These are phyloP conservation scores for Lacerta bilineata DNA, from an alignment of 2,797 vertebrate genomes.

Conservation along the genomic window DNA sequence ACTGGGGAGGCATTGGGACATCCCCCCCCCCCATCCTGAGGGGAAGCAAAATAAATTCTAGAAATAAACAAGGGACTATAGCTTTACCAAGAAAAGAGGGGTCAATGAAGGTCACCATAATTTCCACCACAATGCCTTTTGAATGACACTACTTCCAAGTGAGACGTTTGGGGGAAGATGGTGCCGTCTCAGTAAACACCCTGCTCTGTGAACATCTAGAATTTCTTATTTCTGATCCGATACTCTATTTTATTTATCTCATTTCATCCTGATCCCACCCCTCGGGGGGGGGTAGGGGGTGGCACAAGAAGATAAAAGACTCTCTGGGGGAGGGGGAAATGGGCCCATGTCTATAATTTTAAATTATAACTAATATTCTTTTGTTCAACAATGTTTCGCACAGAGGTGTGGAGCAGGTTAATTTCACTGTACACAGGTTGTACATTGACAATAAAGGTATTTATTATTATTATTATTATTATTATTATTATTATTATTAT, in stretches of 20 bases:
- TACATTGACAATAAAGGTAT: too few relatives aligned
- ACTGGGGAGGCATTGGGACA: neutral
- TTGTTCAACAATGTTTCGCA: slow-evolving; percentile 36
- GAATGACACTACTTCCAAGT: neutral
- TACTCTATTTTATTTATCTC: neutral
- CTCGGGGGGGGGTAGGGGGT: too few relatives aligned
- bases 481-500: too few relatives aligned
- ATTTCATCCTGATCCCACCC: neutral
- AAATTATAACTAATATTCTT: slow-evolving; percentile 5
- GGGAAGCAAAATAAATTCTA: neutral
- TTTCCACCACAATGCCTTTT: neutral
- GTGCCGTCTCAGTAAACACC: neutral
- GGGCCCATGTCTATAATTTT: neutral
- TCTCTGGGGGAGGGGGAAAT: too few relatives aligned
- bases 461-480: too few relatives aligned
- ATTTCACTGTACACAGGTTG: too few relatives aligned
- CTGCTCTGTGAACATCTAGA: neutral
- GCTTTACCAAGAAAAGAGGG: neutral
- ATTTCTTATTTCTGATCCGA: neutral
- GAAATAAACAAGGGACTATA: neutral
- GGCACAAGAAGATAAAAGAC: neutral
- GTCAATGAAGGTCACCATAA: neutral
- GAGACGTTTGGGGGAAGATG: neutral
- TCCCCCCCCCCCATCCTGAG: too few relatives aligned
- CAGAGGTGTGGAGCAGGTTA: neutral